Evolutionary conservation across 1,140 invertebrate genomes (phyloP), one percentile per base, ranked within the genome.

Genomic region (Megathymus violae): DNA sequence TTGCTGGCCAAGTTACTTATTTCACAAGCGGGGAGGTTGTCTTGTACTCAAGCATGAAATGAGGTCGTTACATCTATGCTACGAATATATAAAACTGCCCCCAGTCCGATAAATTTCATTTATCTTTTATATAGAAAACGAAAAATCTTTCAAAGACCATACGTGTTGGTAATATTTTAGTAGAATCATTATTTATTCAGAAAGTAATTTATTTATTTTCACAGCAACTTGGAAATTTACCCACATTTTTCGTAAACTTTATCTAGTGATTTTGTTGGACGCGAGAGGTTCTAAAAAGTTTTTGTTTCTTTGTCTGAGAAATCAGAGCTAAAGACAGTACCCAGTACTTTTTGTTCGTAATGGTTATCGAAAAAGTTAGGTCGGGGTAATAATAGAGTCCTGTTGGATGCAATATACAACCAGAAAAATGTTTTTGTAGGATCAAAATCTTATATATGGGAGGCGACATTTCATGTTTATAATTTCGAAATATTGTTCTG

Each of bases 351-450:
- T 75, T 72, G 61, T 73, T 69, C 27, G 64, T 73, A 74, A 73
- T 73, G 65, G 64, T 78, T 78, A 76, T 78, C 65, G 70, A 73
- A 76, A 78, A 78, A 78, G 68, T 78, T 76, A 36, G 41, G 43
- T 40, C 62, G 40, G 19, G 31, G 47, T 56, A 64, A 67, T 70
- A 67, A 73, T 69, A 61, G 61, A 72, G 62, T 60, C 73, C 67
- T 71, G 67, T 73, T 65, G 10, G 7, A n/a, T 36, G 11, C 66
- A 47, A 62, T 64, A 70, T 64, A 68, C 62, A 72, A 63, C 52
- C 43, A 27, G 56, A 47, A 59, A 47, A 15, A 59, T 34, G n/a
- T 58, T 13, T 15, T 36, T 36, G n/a, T 36, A 36, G n/a, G n/a
- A n/a, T n/a, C n/a, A n/a, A n/a, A n/a, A n/a, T n/a, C n/a, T n/a